Conservation (phyloP, 2,888 invertebrate species). For the Priocnemis perturbator region DNA sequence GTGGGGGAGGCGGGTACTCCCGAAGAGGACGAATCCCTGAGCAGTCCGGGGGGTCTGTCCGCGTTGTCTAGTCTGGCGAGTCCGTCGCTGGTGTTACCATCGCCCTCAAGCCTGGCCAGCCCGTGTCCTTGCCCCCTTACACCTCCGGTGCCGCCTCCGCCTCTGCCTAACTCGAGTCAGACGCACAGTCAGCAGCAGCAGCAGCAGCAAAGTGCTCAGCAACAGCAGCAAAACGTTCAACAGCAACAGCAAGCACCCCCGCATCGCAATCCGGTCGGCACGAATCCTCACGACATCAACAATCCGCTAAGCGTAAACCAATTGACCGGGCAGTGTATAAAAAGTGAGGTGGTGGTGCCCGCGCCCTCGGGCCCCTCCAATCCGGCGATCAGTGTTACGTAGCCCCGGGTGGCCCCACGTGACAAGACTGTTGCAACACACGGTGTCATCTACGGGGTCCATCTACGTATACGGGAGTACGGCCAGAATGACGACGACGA, state of each 20-base stretch:
- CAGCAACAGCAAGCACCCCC: slow-evolving; percentile 71
- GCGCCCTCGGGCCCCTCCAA: slow-evolving; percentile 70
- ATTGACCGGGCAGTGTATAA: slow-evolving; percentile 84
- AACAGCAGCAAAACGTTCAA: slow-evolving; percentile 51
- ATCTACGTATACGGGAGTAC: slow-evolving; percentile 59
- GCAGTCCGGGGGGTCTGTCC: slow-evolving; percentile 81
- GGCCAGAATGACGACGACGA: slow-evolving; percentile 42
- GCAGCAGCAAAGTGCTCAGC: slow-evolving; percentile 56
- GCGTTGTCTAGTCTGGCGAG: slow-evolving; percentile 83
- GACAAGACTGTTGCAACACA: slow-evolving; percentile 70
- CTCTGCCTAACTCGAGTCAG: slow-evolving; percentile 45
- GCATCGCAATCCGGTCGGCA: slow-evolving; percentile 89
- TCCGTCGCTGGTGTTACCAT: slow-evolving; percentile 85
- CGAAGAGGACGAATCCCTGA: slow-evolving; percentile 74
- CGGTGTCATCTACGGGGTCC: slow-evolving; percentile 71
- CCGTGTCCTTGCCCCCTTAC: slow-evolving; percentile 79
- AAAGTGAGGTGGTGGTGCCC: slow-evolving; percentile 71
- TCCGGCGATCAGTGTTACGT: slow-evolving; percentile 76
- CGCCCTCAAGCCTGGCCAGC: slow-evolving; percentile 83
- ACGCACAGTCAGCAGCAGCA: slow-evolving; percentile 42
- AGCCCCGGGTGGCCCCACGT: slow-evolving; percentile 74
- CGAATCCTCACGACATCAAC: slow-evolving; percentile 93
- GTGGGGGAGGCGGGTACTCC: slow-evolving; percentile 85
- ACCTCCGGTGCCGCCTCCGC: slow-evolving; percentile 65
- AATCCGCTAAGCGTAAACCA: slow-evolving; percentile 95